phyloP scores from a whole-genome alignment of 2,888 invertebrate genomes.

The Drosophila mercatorum region DNA sequence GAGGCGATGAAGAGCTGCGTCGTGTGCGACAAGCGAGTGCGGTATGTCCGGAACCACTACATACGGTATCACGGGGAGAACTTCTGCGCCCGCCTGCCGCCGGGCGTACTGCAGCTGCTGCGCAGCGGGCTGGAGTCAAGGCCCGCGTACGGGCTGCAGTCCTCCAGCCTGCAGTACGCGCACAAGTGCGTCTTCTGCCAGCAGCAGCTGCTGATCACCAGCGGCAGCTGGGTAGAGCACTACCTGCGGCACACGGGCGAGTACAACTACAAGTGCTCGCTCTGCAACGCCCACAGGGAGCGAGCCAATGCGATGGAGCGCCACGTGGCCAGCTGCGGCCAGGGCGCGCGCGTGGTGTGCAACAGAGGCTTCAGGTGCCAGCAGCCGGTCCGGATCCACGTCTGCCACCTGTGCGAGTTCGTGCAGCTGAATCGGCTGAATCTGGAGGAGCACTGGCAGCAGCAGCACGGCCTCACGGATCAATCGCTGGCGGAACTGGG shows the following conservation, averaged over 20 bases:
- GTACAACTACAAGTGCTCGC: conserved; percentile 88
- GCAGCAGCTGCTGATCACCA: conserved; percentile 51
- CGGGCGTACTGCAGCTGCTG: conserved; percentile 62
- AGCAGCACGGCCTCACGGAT: conserved; percentile 69
- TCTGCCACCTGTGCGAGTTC: conserved; percentile 90
- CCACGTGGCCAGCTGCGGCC: conserved; percentile 46
- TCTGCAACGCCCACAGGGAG: conserved; percentile 84
- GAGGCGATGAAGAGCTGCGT: conserved; percentile 64
- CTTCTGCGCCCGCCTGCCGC: conserved; percentile 77
- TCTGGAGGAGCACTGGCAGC: conserved; percentile 87
- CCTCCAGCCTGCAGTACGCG: conserved; percentile 25
- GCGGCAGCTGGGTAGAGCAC: conserved; percentile 87
- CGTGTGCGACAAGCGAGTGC: conserved; percentile 59
- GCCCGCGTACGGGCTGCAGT: conserved; percentile 26
- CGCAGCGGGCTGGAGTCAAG: conserved; percentile 44
- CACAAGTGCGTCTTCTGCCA: conserved; percentile 81
- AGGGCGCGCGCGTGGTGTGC: conserved; percentile 18
- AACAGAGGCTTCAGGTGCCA: neutral
- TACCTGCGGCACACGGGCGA: conserved; percentile 92
- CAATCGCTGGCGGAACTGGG: neutral
- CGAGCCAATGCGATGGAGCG: neutral
- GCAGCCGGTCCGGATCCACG: conserved; percentile 85
- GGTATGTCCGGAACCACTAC: conserved; percentile 65
- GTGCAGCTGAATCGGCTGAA: conserved; percentile 88
- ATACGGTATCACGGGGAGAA: conserved; percentile 72